Evolutionary conservation across 2,113 vertebrate species (phyloP).

Genomic region (Myodes glareolus): DNA sequence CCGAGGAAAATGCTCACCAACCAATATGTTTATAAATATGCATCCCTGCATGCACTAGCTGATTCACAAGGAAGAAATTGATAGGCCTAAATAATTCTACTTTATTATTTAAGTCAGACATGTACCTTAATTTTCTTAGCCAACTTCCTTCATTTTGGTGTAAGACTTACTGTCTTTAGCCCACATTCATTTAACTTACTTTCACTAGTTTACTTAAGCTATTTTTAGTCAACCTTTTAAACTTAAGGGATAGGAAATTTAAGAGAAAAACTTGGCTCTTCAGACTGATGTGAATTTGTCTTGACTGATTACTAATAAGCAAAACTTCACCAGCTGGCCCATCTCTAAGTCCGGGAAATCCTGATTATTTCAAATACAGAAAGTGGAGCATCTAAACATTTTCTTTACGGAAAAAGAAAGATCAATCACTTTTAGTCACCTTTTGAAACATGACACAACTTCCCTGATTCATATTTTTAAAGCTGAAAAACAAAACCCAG

Average conservation of each 20-base stretch:
- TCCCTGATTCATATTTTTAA: neutral
- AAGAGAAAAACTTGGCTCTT: neutral
- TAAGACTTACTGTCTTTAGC: slow-evolving; percentile 34
- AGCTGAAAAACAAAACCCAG: neutral
- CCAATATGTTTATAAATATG: slow-evolving; percentile 29
- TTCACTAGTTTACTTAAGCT: slow-evolving; percentile 36
- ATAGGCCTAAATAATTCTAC: slow-evolving; percentile 20
- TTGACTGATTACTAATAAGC: neutral
- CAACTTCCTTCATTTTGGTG: slow-evolving; percentile 25
- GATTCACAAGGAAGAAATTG: slow-evolving; percentile 54
- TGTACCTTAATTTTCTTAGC: slow-evolving; percentile 43
- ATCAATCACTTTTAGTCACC: neutral
- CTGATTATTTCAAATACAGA: neutral
- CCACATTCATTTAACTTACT: neutral
- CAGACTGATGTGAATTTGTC: neutral
- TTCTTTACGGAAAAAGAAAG: neutral
- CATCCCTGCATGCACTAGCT: neutral
- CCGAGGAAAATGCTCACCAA: slow-evolving; percentile 24
- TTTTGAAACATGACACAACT: neutral
- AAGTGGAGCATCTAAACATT: neutral
- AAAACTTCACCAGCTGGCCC: neutral
- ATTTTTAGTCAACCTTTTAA: slow-evolving; percentile 50
- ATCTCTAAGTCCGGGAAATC: neutral
- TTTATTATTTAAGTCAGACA: slow-evolving; percentile 24
- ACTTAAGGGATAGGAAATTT: neutral